Conservation (phyloP, 2,797 vertebrate species). For the Capromys pilorides region DNA sequence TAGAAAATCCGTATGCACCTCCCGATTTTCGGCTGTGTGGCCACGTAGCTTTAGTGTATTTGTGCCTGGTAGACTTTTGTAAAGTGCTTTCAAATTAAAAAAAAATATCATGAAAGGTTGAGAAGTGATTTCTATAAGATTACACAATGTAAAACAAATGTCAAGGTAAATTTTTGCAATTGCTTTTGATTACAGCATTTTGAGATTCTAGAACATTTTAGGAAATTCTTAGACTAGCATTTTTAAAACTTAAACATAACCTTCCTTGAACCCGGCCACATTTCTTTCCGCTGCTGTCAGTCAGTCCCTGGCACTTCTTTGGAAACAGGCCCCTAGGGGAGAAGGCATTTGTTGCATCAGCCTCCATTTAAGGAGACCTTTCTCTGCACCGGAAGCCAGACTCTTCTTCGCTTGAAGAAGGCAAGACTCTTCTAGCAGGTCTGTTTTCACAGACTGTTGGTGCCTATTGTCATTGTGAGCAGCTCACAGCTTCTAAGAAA, state of each 20-base stretch:
- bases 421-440: background rate
- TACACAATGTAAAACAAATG: slow-evolving; percentile 77
- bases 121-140: slow-evolving; percentile 69
- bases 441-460: slow-evolving; percentile 36
- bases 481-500: slow-evolving; percentile 51
- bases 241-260: slow-evolving; percentile 71
- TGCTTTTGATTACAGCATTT: slow-evolving; percentile 78
- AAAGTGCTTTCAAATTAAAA: slow-evolving; percentile 50
- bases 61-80: slow-evolving; percentile 10
- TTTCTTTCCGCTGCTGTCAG: slow-evolving; percentile 67
- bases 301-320: slow-evolving; percentile 67
- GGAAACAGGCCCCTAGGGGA: slow-evolving; percentile 61
- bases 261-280: slow-evolving; percentile 70
- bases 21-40: slow-evolving; percentile 20
- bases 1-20: slow-evolving; percentile 19
- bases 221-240: slow-evolving; percentile 72
- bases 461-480: slow-evolving; percentile 38
- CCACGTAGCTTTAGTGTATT: background rate
- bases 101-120: slow-evolving; percentile 71
- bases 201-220: slow-evolving; percentile 69
- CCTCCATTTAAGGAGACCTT: slow-evolving; percentile 29
- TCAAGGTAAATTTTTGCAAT: slow-evolving; percentile 79
- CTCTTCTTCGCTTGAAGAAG: slow-evolving; percentile 28
- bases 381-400: background rate
- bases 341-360: slow-evolving; percentile 48